A percentile compares a stretch with the other conserved stretches of the same genome.
Evolutionary conservation across 1,140 invertebrate species (phyloP).

Genomic region (Drosophila ercepeae): DNA sequence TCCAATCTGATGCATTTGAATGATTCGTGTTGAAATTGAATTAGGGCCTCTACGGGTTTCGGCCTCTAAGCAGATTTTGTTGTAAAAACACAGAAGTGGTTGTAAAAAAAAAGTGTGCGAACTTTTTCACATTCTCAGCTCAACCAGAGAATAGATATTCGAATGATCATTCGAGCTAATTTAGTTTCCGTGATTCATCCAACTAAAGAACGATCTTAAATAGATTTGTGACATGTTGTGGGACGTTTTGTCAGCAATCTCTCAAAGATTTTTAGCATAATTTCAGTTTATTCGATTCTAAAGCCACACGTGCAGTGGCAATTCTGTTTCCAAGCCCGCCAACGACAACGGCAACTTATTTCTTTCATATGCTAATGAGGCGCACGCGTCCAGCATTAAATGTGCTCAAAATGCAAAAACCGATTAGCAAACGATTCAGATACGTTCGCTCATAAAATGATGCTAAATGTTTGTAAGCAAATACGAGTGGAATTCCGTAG

Average conservation of each 20-base stretch:
- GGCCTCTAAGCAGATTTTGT: constrained; percentile 50
- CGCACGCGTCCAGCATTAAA: constrained; percentile 74
- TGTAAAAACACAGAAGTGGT: constrained; percentile 16
- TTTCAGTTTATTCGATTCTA: neutral
- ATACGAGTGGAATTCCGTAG: constrained; percentile 36
- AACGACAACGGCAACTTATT: constrained; percentile 41
- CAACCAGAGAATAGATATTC: no score
- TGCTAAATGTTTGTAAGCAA: constrained; percentile 76
- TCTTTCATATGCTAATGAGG: constrained; percentile 74
- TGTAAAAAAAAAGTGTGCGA: constrained; percentile 2
- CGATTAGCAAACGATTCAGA: constrained; percentile 63
- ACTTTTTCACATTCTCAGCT: no score
- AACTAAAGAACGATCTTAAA: neutral
- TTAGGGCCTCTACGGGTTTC: constrained; percentile 43
- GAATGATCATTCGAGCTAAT: no score
- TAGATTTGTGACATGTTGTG: neutral
- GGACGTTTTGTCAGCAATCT: neutral
- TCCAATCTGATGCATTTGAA: constrained; percentile 43
- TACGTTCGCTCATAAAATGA: constrained; percentile 57
- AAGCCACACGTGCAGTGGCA: constrained; percentile 31
- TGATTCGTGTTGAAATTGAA: constrained; percentile 48
- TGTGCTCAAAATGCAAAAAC: constrained; percentile 64
- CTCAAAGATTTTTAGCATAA: constrained; percentile 10
- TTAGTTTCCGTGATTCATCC: no score
- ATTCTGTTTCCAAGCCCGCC: constrained; percentile 2